Conservation (phyloP, 2,888 invertebrate species). For the Diabrotica balteata region DNA sequence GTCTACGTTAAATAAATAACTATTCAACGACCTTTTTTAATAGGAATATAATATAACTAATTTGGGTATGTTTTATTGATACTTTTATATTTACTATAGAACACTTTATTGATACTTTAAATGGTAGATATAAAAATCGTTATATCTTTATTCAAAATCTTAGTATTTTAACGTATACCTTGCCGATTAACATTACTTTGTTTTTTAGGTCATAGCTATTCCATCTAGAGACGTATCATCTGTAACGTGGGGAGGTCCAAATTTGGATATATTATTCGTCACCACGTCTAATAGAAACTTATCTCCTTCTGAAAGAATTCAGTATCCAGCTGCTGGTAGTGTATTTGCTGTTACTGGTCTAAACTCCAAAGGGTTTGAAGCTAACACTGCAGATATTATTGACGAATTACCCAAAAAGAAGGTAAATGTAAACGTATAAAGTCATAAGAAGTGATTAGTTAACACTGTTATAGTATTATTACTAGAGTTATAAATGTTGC, state of each 20-base stretch:
- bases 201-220: constrained; percentile 51
- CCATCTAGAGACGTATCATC: constrained; percentile 69
- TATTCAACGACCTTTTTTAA: too few species aligned
- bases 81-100: too few species aligned
- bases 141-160: too few species aligned
- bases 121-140: too few species aligned
- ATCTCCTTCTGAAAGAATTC: constrained; percentile 45
- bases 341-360: constrained; percentile 56
- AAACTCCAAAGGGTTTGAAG: constrained; percentile 50
- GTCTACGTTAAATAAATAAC: too few species aligned
- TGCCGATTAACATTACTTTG: not conserved
- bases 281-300: constrained; percentile 62
- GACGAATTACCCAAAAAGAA: constrained; percentile 36
- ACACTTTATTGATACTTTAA: too few species aligned
- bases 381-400: constrained; percentile 50
- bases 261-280: constrained; percentile 68
- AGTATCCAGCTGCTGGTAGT: constrained; percentile 62
- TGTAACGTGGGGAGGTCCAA: constrained; percentile 69
- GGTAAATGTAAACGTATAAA: constrained; percentile 16
- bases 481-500: not conserved
- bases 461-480: not conserved
- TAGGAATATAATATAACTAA: too few species aligned
- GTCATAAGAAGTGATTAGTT: not conserved
- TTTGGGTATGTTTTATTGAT: too few species aligned
- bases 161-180: too few species aligned